Conservation (phyloP, 2,113 vertebrate genomes). For the Delphinapterus leucas region DNA sequence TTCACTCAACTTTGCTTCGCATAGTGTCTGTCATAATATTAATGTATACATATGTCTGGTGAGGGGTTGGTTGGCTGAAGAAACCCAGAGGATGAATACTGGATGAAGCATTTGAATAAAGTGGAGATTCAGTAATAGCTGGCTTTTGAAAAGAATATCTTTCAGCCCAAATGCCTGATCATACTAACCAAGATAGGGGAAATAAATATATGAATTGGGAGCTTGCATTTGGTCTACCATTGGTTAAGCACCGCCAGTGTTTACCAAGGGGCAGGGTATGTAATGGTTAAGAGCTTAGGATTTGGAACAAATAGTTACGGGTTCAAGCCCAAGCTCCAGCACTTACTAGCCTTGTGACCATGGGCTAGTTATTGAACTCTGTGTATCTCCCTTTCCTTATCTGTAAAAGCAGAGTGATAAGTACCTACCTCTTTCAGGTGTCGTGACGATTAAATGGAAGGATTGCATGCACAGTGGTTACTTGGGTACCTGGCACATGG, state of each 20-base stretch:
- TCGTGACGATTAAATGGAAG: background rate
- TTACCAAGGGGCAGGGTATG: background rate
- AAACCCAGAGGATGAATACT: background rate
- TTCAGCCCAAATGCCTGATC: background rate
- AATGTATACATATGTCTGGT: no score
- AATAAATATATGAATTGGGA: background rate
- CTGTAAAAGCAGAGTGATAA: background rate
- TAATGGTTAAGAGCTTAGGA: background rate
- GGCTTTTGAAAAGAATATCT: background rate
- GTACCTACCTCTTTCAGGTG: fast-evolving
- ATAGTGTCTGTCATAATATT: background rate
- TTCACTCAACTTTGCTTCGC: background rate
- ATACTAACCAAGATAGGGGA: background rate
- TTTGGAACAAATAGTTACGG: background rate
- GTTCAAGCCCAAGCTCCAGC: background rate
- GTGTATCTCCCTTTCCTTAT: background rate
- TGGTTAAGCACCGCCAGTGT: background rate
- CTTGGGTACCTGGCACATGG: background rate
- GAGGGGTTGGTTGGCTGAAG: background rate
- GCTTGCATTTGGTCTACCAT: background rate
- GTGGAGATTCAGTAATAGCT: background rate
- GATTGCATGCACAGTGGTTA: fast-evolving
- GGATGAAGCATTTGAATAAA: background rate
- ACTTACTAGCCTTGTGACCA: background rate
- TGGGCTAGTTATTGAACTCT: background rate